Evolutionary conservation across 2,888 invertebrate genomes (phyloP).

Genomic region (Monoplex corrugatus): DNA sequence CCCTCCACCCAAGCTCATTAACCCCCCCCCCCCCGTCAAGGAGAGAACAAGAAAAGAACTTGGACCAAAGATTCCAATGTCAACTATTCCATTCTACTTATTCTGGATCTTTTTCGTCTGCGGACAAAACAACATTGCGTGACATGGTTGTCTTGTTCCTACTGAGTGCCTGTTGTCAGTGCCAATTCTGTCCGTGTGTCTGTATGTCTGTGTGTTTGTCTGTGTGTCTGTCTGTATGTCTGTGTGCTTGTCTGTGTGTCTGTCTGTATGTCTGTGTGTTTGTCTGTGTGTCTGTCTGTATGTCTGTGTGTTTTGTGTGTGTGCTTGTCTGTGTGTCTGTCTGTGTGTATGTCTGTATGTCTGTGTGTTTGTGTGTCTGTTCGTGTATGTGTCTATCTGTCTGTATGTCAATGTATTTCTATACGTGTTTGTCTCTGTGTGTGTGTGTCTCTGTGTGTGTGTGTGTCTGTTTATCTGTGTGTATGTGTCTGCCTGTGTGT

Average conservation of each 20-base stretch:
- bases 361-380: neutral
- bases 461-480: neutral
- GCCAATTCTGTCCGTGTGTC: too few relatives aligned
- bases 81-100: too few relatives aligned
- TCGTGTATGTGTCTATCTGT: neutral
- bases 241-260: neutral
- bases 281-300: neutral
- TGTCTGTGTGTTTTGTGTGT: neutral
- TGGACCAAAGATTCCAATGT: too few relatives aligned
- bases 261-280: neutral
- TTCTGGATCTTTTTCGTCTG: too few relatives aligned
- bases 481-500: neutral
- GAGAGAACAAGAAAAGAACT: too few relatives aligned
- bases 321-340: neutral
- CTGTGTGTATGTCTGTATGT: conserved; percentile 7
- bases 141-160: too few relatives aligned
- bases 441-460: conserved; percentile 8
- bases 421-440: neutral
- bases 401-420: neutral
- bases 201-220: conserved; percentile 1
- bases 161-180: too few relatives aligned
- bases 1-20: too few relatives aligned
- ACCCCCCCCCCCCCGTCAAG: too few relatives aligned
- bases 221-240: conserved; percentile 1
- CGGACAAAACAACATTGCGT: too few relatives aligned